A percentile compares a stretch with the other conserved stretches of the same genome.
Evolutionary conservation across 2,888 invertebrate genomes (phyloP).

Genomic region (Ametastegia equiseti): DNA sequence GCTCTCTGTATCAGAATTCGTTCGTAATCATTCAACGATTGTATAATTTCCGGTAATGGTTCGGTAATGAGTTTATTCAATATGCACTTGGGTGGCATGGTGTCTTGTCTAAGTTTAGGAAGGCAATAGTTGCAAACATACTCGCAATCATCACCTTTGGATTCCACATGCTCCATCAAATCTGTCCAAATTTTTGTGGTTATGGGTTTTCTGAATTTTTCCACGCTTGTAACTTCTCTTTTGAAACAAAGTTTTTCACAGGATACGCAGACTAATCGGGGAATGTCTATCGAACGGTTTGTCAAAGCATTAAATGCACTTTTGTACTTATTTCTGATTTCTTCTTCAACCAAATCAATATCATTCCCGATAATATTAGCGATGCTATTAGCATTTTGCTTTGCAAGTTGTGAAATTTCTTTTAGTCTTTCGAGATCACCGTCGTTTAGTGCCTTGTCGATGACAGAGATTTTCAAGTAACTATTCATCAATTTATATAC

Average conservation of each 20-base stretch:
- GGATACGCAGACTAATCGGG: conserved; percentile 52
- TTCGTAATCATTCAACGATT: conserved; percentile 59
- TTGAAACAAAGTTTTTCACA: conserved; percentile 57
- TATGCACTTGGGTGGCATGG: conserved; percentile 60
- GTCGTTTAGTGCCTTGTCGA: conserved; percentile 50
- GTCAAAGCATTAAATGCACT: conserved; percentile 53
- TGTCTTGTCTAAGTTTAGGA: conserved; percentile 54
- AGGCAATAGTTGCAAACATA: conserved; percentile 51
- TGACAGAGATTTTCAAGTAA: background rate
- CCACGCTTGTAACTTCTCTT: conserved; percentile 50
- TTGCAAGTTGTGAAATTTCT: conserved; percentile 7
- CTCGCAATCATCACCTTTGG: background rate
- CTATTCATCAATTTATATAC: conserved; percentile 40
- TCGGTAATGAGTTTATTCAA: conserved; percentile 58
- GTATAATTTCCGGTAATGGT: conserved; percentile 53
- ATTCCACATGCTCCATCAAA: conserved; percentile 41
- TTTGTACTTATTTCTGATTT: conserved; percentile 49
- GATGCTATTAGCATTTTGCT: conserved; percentile 36
- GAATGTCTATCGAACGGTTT: conserved; percentile 53
- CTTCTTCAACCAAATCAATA: conserved; percentile 53
- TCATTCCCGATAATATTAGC: conserved; percentile 24
- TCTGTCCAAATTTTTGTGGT: conserved; percentile 47
- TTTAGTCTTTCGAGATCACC: conserved; percentile 34
- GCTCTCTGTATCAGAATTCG: conserved; percentile 64
- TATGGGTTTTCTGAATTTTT: conserved; percentile 51